Percentiles rank a stretch among this genome's conserved stretches.
phyloP scores from a whole-genome alignment of 2,113 vertebrate genomes.

The Brachypteracias leptosomus region DNA sequence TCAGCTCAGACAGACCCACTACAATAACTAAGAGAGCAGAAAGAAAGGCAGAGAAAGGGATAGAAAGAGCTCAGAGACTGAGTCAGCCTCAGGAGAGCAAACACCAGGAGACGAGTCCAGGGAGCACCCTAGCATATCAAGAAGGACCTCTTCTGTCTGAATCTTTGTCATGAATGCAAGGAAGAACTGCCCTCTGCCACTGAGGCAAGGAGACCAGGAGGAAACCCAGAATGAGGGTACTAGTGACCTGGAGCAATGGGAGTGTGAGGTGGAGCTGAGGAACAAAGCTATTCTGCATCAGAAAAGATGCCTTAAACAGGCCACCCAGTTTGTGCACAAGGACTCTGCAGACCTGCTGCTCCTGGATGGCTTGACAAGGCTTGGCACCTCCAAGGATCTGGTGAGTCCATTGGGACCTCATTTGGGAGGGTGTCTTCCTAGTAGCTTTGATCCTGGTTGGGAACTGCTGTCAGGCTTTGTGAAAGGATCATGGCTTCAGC shows the following conservation, averaged over 20 bases:
- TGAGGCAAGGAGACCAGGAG: not conserved
- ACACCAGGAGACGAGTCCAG: not conserved
- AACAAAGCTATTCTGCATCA: conserved; percentile 89
- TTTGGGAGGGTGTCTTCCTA: not conserved
- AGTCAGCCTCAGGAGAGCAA: not conserved
- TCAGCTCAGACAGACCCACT: too few relatives aligned
- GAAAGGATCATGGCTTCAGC: not conserved
- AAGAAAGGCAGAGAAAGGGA: not conserved
- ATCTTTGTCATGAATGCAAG: conserved; percentile 33
- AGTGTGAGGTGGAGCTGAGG: conserved; percentile 79
- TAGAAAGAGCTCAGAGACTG: conserved; percentile 56
- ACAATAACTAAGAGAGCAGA: not conserved
- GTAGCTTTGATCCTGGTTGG: not conserved
- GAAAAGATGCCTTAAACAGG: conserved; percentile 91
- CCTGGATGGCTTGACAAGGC: conserved; percentile 90
- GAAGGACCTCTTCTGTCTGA: not conserved
- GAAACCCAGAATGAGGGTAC: not conserved
- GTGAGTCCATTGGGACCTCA: conserved; percentile 75
- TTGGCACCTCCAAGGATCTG: conserved; percentile 94
- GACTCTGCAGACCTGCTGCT: conserved; percentile 97
- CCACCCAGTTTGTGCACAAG: conserved; percentile 94
- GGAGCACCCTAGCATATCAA: not conserved
- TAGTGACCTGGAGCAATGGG: conserved; percentile 69
- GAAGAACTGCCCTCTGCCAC: not conserved
- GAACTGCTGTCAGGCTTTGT: not conserved